Evolutionary conservation across 2,113 vertebrate species (phyloP).

Genomic region (Pogona vitticeps): DNA sequence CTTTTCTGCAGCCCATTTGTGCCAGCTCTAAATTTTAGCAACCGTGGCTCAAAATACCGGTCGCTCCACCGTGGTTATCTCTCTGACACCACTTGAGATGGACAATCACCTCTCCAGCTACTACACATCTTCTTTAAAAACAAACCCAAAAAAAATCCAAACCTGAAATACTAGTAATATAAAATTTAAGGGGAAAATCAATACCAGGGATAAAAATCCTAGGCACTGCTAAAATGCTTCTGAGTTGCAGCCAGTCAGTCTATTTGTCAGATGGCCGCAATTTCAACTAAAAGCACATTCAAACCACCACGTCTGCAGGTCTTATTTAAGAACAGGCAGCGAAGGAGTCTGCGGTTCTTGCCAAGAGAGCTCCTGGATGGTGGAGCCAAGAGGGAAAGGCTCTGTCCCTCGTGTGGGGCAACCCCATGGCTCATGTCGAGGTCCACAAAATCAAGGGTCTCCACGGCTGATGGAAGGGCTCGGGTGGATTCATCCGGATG

Average conservation of each 20-base stretch:
- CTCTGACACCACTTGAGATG: no score
- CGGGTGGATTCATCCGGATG: neutral
- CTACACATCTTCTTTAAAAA: neutral
- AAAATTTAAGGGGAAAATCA: neutral
- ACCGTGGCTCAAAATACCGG: no score
- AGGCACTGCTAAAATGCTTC: neutral
- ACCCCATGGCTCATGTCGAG: neutral
- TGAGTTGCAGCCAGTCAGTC: neutral
- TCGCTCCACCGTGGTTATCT: no score
- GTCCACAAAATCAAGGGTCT: neutral
- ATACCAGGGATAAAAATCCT: neutral
- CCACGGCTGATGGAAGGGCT: no score
- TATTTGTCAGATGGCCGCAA: neutral
- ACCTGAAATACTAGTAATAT: neutral
- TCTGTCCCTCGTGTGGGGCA: neutral
- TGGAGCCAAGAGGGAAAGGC: neutral
- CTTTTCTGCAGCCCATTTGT: no score
- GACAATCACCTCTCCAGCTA: no score
- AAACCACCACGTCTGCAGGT: neutral
- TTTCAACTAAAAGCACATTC: neutral
- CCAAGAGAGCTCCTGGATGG: neutral
- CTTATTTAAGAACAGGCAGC: neutral
- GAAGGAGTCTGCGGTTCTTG: neutral
- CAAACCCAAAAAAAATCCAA: neutral
- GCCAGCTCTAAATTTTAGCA: no score